These are phyloP conservation scores for Aleiodes alternator DNA, from an alignment of 2,888 invertebrate genomes.

Conservation along the genomic window DNA sequence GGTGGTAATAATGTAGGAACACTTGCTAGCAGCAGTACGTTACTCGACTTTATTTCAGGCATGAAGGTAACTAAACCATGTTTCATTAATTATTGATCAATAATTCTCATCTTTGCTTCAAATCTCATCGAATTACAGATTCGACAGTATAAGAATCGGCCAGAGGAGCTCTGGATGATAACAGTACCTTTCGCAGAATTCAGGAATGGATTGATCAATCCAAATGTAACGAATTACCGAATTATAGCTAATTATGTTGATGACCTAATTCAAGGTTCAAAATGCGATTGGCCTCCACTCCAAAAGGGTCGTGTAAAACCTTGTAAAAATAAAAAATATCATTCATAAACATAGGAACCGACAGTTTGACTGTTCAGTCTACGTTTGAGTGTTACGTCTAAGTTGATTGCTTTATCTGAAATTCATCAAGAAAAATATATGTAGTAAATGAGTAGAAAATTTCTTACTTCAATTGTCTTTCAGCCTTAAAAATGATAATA, in stretches of 20 bases:
- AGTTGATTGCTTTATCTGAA: no score
- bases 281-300: constrained; percentile 73
- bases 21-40: constrained; percentile 61
- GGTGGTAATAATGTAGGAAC: constrained; percentile 77
- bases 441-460: no score
- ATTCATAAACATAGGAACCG: no score
- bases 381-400: no score
- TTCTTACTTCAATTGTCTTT: no score
- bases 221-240: constrained; percentile 82
- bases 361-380: no score
- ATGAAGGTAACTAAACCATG: constrained; percentile 66
- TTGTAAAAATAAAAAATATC: no score
- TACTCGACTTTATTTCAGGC: constrained; percentile 71
- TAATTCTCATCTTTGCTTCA: no score
- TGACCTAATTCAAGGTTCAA: constrained; percentile 78
- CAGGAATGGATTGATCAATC: constrained; percentile 65
- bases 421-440: no score
- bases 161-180: constrained; percentile 68
- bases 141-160: constrained; percentile 30
- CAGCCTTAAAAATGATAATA: no score
- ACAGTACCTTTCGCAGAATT: constrained; percentile 67
- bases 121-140: no score
- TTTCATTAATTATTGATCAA: constrained; percentile 28
- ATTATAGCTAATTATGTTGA: constrained; percentile 81
- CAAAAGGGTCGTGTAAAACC: no score